Evolutionary conservation across 2,113 vertebrate species (phyloP).

Genomic region (Thinocorus orbignyianus): DNA sequence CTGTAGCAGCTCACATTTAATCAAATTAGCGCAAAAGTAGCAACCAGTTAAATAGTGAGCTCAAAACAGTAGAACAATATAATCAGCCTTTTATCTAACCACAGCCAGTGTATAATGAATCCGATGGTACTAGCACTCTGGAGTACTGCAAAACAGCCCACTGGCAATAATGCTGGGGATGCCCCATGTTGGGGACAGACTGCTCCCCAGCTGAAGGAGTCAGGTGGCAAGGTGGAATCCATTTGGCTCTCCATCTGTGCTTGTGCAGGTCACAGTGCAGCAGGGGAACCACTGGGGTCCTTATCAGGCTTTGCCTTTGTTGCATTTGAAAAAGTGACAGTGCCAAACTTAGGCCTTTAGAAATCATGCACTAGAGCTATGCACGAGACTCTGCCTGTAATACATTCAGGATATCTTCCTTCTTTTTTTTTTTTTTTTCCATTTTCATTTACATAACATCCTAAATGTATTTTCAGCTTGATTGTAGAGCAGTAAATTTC

Average conservation of each 20-base stretch:
- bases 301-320: neutral
- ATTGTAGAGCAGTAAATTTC: neutral
- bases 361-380: neutral
- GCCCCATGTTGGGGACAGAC: neutral
- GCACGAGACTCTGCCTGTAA: neutral
- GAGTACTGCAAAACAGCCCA: neutral
- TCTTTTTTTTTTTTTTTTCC: neutral
- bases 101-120: neutral
- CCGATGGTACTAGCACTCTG: neutral
- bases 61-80: neutral
- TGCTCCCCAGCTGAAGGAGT: neutral
- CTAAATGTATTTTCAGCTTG: neutral
- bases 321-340: neutral
- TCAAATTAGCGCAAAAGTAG: neutral
- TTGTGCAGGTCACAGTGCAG: accelerated
- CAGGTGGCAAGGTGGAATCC: neutral
- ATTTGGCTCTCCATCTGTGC: neutral
- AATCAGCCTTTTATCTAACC: neutral
- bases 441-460: neutral
- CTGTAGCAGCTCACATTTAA: neutral
- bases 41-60: neutral
- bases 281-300: neutral
- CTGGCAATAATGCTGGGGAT: neutral
- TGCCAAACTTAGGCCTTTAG: neutral
- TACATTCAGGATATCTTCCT: neutral